Percentiles rank a stretch among this genome's conserved stretches.
Evolutionary conservation across 2,797 vertebrate genomes (phyloP).

Genomic region (Malurus leucopterus): DNA sequence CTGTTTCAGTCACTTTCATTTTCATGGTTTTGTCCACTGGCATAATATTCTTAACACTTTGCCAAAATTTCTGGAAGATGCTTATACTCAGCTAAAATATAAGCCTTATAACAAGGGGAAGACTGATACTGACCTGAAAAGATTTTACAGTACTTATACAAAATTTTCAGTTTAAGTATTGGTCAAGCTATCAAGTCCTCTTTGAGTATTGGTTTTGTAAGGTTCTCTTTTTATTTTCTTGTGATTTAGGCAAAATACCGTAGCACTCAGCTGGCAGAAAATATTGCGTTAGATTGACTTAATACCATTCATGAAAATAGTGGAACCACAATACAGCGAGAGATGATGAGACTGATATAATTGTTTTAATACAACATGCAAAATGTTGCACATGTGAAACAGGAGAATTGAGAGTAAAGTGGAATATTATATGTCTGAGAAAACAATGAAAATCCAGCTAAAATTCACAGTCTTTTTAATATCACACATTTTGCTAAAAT

Average conservation of each 20-base stretch:
- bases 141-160: neutral
- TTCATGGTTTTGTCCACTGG: neutral
- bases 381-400: conserved; percentile 21
- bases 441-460: conserved; percentile 52
- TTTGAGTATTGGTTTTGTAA: neutral
- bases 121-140: neutral
- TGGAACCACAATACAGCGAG: neutral
- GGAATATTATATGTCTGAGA: neutral
- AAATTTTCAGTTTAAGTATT: neutral
- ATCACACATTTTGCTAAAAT: conserved; percentile 49
- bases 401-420: conserved; percentile 10
- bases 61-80: neutral
- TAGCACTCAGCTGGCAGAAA: neutral
- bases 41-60: neutral
- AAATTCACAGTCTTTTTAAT: conserved; percentile 53
- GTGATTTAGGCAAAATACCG: neutral
- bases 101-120: neutral
- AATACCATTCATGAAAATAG: neutral
- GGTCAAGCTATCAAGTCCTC: neutral
- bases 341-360: conserved; percentile 3
- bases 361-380: conserved; percentile 32
- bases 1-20: conserved; percentile 6
- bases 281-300: neutral
- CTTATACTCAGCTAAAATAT: neutral
- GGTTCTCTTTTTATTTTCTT: neutral